Base-by-base conservation (phyloP, 2,113 vertebrate species). In the Ciconia maguari region DNA sequence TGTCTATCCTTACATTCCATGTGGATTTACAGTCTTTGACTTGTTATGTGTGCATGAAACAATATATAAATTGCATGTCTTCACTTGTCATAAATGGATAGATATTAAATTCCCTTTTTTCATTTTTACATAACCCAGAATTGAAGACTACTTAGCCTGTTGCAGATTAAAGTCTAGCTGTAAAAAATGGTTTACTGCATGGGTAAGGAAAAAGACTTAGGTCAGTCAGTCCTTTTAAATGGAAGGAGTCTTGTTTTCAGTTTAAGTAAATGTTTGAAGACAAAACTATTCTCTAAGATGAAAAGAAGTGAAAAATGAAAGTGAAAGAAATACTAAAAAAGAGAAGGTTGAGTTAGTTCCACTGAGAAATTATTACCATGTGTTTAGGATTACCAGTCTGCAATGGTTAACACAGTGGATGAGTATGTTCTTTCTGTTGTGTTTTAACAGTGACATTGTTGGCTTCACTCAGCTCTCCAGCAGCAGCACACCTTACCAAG, bases 401-500 rank as follows among this genome's bases (percentile, higher is more conserved):
- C 24, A 52, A 20, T 55, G 49, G 52, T 79, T 87, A 81, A 74
- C 52, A 72, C 21, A 55, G 38, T 88, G 66, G 27, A 55, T 95
- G 48, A 92, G 44, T 44, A 10, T 94, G 46, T 55, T 96, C 19
- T 95, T 70, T 97, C 71, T 93, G 46, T 79, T 96, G 41, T 88
- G 8, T 85, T 89, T 98, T 94, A 55, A 87, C 87, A 99, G 98
- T 95, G 98, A 99, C 86, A 99, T 98, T 10, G 98, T 99, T 85
- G 99, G 98, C 62, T 99, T 99, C 96, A 98, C 98, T 10, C 98
- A 99, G 83, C 97, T 99, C 64, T 99, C 98, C 96, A 98, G 99
- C 79, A 98, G 96, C 94, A 99, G 99, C 87, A 98, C 97, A 12
- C 98, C 97, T 0, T 98, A 98, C 78, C 97, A 99, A 97, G 98